Evolutionary conservation across 2,797 vertebrate species (phyloP).

Genomic region (Macropodus opercularis): DNA sequence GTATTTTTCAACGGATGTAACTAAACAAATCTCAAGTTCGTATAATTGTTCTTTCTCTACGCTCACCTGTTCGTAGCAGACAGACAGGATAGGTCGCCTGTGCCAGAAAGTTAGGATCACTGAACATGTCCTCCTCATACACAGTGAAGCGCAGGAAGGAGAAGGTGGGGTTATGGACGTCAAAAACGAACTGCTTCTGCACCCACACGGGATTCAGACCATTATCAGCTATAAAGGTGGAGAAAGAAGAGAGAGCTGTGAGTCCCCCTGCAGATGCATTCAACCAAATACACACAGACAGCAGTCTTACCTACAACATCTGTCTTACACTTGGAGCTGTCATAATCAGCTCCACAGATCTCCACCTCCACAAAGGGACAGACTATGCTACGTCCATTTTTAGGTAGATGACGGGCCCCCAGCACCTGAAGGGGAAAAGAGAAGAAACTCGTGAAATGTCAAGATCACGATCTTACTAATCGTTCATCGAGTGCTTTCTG

Average conservation of each 20-base stretch:
- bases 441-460: neutral
- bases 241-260: conserved; percentile 6
- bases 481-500: neutral
- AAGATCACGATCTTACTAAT: too few relatives aligned
- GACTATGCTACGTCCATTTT: conserved; percentile 95
- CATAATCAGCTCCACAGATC: conserved; percentile 92
- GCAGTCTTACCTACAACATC: conserved; percentile 90
- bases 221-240: conserved; percentile 86
- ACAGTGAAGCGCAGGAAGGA: conserved; percentile 94
- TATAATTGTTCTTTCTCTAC: too few relatives aligned
- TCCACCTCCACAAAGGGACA: conserved; percentile 97
- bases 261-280: too few relatives aligned
- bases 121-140: conserved; percentile 99
- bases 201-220: conserved; percentile 96
- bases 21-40: too few relatives aligned
- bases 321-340: conserved; percentile 91
- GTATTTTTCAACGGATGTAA: too few relatives aligned
- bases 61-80: conserved; percentile 89
- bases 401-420: conserved; percentile 94
- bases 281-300: neutral
- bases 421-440: conserved; percentile 81
- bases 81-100: conserved; percentile 93
- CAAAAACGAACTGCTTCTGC: conserved; percentile 91
- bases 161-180: conserved; percentile 91
- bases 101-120: conserved; percentile 96